Conservation (phyloP, 2,888 invertebrate genomes). For the Heteropelma amictum region DNA sequence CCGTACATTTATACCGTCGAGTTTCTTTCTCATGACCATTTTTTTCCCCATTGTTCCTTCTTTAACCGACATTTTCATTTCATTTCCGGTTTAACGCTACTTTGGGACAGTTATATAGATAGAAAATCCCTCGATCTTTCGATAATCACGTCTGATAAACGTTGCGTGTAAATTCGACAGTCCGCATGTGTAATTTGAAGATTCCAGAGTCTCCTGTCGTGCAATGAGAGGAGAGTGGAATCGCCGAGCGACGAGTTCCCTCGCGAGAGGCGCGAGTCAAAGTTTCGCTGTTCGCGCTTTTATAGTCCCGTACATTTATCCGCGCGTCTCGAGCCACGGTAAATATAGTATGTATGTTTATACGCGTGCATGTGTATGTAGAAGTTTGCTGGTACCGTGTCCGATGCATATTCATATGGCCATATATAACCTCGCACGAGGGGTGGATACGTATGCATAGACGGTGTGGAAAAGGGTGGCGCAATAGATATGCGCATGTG, state of each 20-base stretch:
- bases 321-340: conserved; percentile 13
- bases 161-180: background rate
- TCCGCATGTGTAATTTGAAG: background rate
- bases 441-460: conserved; percentile 51
- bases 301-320: background rate
- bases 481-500: background rate
- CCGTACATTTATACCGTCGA: too few relatives aligned
- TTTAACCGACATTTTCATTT: too few relatives aligned
- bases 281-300: conserved; percentile 54
- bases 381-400: conserved; percentile 70
- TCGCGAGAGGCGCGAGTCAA: conserved; percentile 35
- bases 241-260: conserved; percentile 3
- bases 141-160: too few relatives aligned
- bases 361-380: conserved; percentile 16
- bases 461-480: conserved; percentile 18
- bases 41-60: too few relatives aligned
- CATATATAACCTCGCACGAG: conserved; percentile 71
- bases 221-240: background rate
- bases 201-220: background rate
- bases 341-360: conserved; percentile 23
- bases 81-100: too few relatives aligned
- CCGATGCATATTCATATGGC: conserved; percentile 77
- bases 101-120: too few relatives aligned
- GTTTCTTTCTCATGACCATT: too few relatives aligned
- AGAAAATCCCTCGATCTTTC: too few relatives aligned